These are phyloP conservation scores for Numenius phaeopus DNA, from an alignment of 2,797 vertebrate genomes.

Conservation along the genomic window DNA sequence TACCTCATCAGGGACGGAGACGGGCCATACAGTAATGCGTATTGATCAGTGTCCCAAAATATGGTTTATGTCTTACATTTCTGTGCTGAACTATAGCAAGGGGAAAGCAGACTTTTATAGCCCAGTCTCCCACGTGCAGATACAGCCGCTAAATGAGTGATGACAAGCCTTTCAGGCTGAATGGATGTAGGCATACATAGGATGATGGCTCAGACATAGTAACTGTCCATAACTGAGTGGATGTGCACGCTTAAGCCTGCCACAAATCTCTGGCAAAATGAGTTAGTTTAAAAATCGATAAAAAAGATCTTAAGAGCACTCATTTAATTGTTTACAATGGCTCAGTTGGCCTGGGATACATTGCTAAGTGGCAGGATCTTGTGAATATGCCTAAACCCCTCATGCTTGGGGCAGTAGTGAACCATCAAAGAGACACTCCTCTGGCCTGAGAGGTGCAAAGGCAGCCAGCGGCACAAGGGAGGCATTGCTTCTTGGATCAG, in stretches of 20 bases:
- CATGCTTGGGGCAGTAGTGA: neutral
- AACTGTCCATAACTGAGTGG: slow-evolving; percentile 26
- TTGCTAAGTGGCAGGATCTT: neutral
- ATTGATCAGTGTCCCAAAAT: slow-evolving; percentile 51
- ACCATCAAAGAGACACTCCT: neutral
- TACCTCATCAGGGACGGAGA: slow-evolving; percentile 49
- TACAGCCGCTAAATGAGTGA: neutral
- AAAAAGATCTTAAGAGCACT: slow-evolving; percentile 17
- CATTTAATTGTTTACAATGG: neutral
- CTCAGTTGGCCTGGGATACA: neutral
- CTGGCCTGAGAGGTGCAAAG: neutral
- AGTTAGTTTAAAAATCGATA: slow-evolving; percentile 52
- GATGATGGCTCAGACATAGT: slow-evolving; percentile 28
- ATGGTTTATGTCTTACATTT: slow-evolving; percentile 44
- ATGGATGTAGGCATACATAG: neutral
- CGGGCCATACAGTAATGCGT: slow-evolving; percentile 33
- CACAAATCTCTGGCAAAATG: slow-evolving; percentile 48
- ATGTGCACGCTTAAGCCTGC: slow-evolving; percentile 1
- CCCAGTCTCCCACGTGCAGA: neutral
- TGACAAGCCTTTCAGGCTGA: slow-evolving; percentile 28
- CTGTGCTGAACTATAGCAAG: slow-evolving; percentile 4
- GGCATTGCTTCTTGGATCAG: neutral
- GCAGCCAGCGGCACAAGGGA: accelerated
- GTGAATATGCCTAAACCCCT: neutral
- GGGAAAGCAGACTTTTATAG: neutral